Percentiles rank a stretch among this genome's conserved stretches.
Evolutionary conservation across 2,888 invertebrate genomes (phyloP).

Genomic region (Drosophila meridiana): DNA sequence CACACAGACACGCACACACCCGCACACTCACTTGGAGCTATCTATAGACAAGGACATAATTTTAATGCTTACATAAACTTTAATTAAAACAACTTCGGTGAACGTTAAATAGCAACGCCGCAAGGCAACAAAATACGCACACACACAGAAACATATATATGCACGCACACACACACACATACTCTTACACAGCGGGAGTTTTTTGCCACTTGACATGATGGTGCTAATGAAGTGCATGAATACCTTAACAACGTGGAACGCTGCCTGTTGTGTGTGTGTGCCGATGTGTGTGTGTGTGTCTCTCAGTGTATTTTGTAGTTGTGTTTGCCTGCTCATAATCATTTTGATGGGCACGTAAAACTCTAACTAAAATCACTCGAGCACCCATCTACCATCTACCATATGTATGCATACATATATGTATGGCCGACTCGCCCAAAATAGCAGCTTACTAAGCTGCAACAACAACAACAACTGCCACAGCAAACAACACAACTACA

Average conservation of each 20-base stretch:
- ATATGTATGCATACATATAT: background rate
- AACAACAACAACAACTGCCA: slow-evolving; percentile 11
- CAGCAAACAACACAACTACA: slow-evolving; percentile 15
- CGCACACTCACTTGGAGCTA: background rate
- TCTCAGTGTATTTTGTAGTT: background rate
- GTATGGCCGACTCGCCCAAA: slow-evolving; percentile 21
- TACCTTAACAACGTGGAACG: slow-evolving; percentile 56
- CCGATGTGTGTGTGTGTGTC: background rate
- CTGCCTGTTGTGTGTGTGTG: slow-evolving; percentile 6
- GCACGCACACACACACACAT: slow-evolving; percentile 4
- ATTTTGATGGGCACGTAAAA: slow-evolving; percentile 78
- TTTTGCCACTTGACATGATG: slow-evolving; percentile 57
- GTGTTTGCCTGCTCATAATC: slow-evolving; percentile 59
- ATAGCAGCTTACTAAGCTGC: slow-evolving; percentile 24
- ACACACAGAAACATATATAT: background rate
- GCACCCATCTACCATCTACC: slow-evolving; percentile 29
- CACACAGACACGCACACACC: background rate
- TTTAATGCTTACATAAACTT: slow-evolving; percentile 69
- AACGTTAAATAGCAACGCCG: slow-evolving; percentile 54
- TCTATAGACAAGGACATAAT: slow-evolving; percentile 54
- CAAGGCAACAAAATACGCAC: slow-evolving; percentile 22
- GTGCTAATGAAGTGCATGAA: slow-evolving; percentile 76
- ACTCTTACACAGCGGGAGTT: slow-evolving; percentile 12
- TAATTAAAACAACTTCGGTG: slow-evolving; percentile 71
- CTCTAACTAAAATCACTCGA: slow-evolving; percentile 75